Evolutionary conservation across 2,888 invertebrate genomes (phyloP).

Genomic region (Onchidella celtica): DNA sequence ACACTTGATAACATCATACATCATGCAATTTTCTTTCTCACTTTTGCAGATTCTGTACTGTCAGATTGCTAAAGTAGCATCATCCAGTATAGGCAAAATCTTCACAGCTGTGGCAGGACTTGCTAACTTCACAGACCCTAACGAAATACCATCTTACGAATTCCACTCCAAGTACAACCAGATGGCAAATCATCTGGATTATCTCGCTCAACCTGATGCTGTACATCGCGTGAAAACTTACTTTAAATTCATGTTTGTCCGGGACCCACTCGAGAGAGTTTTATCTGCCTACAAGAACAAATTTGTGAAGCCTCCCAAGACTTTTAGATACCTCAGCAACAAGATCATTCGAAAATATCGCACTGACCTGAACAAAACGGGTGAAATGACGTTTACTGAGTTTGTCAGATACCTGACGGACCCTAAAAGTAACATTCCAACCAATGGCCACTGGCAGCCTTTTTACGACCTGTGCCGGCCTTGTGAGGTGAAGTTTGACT

Average conservation of each 20-base stretch:
- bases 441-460: conserved; percentile 95
- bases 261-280: conserved; percentile 94
- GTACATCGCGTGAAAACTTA: conserved; percentile 87
- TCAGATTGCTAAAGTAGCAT: conserved; percentile 94
- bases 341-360: conserved; percentile 89
- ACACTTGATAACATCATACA: too few relatives aligned
- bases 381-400: conserved; percentile 82
- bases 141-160: conserved; percentile 59
- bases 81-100: conserved; percentile 96
- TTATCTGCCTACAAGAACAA: conserved; percentile 95
- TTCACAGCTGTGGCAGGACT: conserved; percentile 89
- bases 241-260: conserved; percentile 91
- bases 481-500: conserved; percentile 91
- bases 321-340: conserved; percentile 82
- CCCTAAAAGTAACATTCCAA: conserved; percentile 74
- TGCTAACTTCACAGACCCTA: conserved; percentile 64
- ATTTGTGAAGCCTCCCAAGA: conserved; percentile 83
- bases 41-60: conserved; percentile 88
- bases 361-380: conserved; percentile 80
- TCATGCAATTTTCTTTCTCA: not conserved
- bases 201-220: conserved; percentile 82
- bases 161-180: conserved; percentile 62
- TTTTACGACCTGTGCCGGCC: conserved; percentile 91
- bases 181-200: conserved; percentile 62
- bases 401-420: conserved; percentile 90